Percentiles rank a stretch among this genome's conserved stretches.
phyloP scores from a whole-genome alignment of 2,797 vertebrate species.

The Cichlasoma orientale region DNA sequence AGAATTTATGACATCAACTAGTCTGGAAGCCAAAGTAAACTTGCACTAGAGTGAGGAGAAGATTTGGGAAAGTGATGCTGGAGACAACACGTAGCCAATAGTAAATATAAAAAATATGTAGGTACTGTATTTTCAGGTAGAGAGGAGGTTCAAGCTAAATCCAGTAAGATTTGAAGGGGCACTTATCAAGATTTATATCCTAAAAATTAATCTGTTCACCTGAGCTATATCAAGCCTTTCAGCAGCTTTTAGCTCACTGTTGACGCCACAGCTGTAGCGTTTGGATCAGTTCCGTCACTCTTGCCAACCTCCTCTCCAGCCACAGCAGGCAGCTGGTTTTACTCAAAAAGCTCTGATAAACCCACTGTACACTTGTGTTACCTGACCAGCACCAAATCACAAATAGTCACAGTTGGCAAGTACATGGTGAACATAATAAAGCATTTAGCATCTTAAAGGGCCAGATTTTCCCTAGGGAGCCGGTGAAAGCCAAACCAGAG shows the following conservation, averaged over 20 bases:
- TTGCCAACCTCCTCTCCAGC: neutral
- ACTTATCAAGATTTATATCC: neutral
- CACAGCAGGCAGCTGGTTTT: neutral
- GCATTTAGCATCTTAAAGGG: neutral
- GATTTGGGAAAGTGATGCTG: neutral
- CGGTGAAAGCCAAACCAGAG: neutral
- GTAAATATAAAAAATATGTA: neutral
- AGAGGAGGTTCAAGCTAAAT: neutral
- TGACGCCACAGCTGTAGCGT: neutral
- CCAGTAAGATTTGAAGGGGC: neutral
- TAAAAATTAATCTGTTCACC: neutral
- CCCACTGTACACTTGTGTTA: neutral
- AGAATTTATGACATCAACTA: neutral
- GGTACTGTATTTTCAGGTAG: neutral
- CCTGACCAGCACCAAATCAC: neutral
- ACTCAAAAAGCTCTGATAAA: neutral
- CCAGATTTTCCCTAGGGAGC: neutral
- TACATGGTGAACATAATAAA: neutral
- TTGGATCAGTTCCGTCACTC: neutral
- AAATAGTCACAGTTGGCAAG: neutral
- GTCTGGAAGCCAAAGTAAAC: neutral
- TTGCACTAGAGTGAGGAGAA: neutral
- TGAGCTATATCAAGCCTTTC: neutral
- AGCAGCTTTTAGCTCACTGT: neutral
- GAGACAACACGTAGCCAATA: neutral